Evolutionary conservation across 2,797 vertebrate species (phyloP).

Genomic region (Harpagifer antarcticus): DNA sequence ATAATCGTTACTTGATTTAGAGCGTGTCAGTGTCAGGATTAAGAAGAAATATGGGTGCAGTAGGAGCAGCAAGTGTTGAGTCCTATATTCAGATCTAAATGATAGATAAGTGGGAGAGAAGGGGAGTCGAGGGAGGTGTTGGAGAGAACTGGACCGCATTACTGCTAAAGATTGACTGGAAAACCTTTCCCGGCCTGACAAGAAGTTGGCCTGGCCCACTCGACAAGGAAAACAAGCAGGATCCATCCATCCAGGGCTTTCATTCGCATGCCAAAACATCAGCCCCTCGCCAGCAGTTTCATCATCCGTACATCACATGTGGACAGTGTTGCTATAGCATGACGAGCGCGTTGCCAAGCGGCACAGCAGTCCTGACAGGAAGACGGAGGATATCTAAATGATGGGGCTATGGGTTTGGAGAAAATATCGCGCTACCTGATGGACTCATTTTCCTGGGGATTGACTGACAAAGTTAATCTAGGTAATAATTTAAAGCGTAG

Average conservation of each 20-base stretch:
- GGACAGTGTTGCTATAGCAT: conserved; percentile 76
- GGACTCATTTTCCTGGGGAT: conserved; percentile 48
- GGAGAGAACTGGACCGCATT: conserved; percentile 76
- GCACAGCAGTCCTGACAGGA: conserved; percentile 59
- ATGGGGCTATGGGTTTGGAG: conserved; percentile 49
- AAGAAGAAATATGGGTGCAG: conserved; percentile 12
- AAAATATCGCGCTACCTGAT: conserved; percentile 57
- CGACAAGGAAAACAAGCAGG: conserved; percentile 83
- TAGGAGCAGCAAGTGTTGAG: conserved; percentile 17
- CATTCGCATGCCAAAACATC: conserved; percentile 79
- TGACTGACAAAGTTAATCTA: conserved; percentile 51
- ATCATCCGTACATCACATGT: conserved; percentile 82
- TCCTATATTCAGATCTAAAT: conserved; percentile 31
- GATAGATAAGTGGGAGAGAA: conserved; percentile 36
- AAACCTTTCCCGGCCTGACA: conserved; percentile 76
- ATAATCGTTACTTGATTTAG: background rate
- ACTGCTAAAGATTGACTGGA: conserved; percentile 80
- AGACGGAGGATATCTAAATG: conserved; percentile 55
- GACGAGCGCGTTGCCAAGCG: conserved; percentile 52
- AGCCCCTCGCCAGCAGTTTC: conserved; percentile 79
- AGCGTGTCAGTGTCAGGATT: background rate
- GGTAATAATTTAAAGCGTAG: conserved; percentile 43
- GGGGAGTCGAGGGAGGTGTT: conserved; percentile 11
- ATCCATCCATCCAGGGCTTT: conserved; percentile 75
- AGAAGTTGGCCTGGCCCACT: conserved; percentile 74